Base-by-base conservation (phyloP, 2,888 invertebrate species). In the Cephus sareptanus region DNA sequence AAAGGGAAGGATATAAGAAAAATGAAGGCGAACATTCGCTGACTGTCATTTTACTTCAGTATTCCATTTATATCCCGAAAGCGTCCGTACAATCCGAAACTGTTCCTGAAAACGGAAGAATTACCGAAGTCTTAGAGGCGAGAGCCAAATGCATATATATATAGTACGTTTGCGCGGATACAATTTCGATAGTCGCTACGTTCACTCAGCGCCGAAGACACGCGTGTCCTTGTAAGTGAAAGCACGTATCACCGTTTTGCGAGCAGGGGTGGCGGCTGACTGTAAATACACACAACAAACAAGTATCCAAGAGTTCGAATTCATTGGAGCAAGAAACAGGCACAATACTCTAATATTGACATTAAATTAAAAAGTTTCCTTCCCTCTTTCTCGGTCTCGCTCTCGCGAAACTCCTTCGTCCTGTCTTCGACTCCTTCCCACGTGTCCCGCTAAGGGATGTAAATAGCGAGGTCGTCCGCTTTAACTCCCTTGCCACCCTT, bases 361-460 rank as follows among this genome's bases (percentile, higher is more conserved):
- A 56, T 77, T 77, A 30, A 75, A 77, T 77, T 75, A 75, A 77
- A 77, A 77, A 77, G 77, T 77, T 75, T 12, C 30, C 31, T 68
- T 69, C 30, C n/a, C 23, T 56, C 56, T 23, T 40, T 1, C 23
- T 23, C 23, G 9, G 23, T 23, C 23, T 56, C 56, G 15, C 56
- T 23, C 15, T 23, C 23, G 56, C 6, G 23, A 9, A 56, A 15
- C 56, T 56, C 56, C 56, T 56, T 56, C 56, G 1, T 56, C 9
- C 56, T 56, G 2, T 56, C 56, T 9, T 56, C 23, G 13, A 11
- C 12, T 31, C 71, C 31, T 13, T 11, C n/a, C 71, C 71, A 23
- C 71, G 71, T 23, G 71, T 56, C 56, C 9, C 9, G 56, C 56
- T 56, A 56, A 56, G 56, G 56, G 56, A 34, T 23, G 71, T 1